Percentiles rank a stretch among this genome's conserved stretches.
phyloP scores from a whole-genome alignment of 2,113 vertebrate genomes.

The Hydrolagus affinis region DNA sequence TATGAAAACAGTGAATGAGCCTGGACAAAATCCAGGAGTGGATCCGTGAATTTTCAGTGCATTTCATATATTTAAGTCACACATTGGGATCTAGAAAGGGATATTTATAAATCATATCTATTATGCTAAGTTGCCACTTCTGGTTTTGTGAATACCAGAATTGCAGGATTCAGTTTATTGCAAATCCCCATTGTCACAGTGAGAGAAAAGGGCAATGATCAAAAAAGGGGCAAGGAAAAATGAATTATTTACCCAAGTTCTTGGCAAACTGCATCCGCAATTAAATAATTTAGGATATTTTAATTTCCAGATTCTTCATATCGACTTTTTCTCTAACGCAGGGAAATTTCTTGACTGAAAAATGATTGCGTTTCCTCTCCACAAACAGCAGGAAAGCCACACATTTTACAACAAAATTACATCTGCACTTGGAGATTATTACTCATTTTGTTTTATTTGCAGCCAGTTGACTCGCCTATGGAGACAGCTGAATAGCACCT shows the following conservation, averaged over 20 bases:
- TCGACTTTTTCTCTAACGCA: background rate
- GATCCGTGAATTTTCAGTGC: background rate
- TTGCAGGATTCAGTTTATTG: too few relatives aligned
- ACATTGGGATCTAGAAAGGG: too few relatives aligned
- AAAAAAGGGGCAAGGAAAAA: too few relatives aligned
- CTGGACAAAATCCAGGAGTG: background rate
- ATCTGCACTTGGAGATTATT: background rate
- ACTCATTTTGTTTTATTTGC: background rate
- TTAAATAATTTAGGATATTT: too few relatives aligned
- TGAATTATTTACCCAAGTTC: too few relatives aligned
- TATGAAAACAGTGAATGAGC: background rate
- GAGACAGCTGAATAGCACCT: background rate
- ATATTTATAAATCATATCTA: too few relatives aligned
- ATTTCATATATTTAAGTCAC: too few relatives aligned
- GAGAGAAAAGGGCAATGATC: too few relatives aligned
- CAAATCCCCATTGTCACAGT: too few relatives aligned
- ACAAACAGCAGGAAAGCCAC: background rate
- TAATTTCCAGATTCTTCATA: background rate
- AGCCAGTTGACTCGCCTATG: background rate
- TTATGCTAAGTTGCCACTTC: too few relatives aligned
- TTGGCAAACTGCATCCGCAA: too few relatives aligned
- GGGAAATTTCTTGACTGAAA: background rate
- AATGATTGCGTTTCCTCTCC: background rate
- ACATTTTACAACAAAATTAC: background rate
- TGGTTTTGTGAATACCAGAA: too few relatives aligned